phyloP scores from a whole-genome alignment of 2,797 vertebrate species.

The Leptodactylus fallax region DNA sequence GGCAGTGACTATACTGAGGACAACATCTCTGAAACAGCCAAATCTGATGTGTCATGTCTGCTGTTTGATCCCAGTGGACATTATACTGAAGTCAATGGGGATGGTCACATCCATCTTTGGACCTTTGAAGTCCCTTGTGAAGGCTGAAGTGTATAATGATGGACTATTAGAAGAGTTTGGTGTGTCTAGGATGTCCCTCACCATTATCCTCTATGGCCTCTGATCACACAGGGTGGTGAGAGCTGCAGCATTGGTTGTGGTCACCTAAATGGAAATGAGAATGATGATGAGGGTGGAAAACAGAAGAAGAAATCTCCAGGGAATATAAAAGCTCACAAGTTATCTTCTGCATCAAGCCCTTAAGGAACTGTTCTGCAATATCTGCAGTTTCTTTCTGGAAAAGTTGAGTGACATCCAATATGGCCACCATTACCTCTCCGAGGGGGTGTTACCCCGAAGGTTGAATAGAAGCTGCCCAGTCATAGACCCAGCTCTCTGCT shows the following conservation, averaged over 20 bases:
- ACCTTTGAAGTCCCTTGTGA: conserved; percentile 38
- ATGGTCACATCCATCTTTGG: neutral
- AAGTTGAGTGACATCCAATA: too few species aligned
- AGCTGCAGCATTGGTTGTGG: neutral
- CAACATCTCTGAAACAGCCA: neutral
- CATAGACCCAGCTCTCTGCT: too few species aligned
- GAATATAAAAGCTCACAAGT: too few species aligned
- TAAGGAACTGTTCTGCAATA: neutral
- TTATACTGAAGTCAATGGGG: conserved; percentile 6
- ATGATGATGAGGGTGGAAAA: neutral
- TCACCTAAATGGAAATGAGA: neutral
- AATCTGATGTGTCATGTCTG: neutral
- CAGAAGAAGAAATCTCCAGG: too few species aligned
- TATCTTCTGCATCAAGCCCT: neutral
- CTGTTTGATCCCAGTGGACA: conserved; percentile 15
- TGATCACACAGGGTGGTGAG: neutral
- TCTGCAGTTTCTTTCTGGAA: too few species aligned
- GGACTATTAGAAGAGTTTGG: conserved; percentile 1
- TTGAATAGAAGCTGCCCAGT: too few species aligned
- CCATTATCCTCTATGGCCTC: conserved; percentile 6
- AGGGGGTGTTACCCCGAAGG: too few species aligned
- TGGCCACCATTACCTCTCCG: too few species aligned
- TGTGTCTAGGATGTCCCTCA: neutral
- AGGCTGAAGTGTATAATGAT: neutral
- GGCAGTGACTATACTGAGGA: neutral